Base-by-base conservation (phyloP, 1,140 invertebrate genomes). In the Lamellibrachia luymesi region DNA sequence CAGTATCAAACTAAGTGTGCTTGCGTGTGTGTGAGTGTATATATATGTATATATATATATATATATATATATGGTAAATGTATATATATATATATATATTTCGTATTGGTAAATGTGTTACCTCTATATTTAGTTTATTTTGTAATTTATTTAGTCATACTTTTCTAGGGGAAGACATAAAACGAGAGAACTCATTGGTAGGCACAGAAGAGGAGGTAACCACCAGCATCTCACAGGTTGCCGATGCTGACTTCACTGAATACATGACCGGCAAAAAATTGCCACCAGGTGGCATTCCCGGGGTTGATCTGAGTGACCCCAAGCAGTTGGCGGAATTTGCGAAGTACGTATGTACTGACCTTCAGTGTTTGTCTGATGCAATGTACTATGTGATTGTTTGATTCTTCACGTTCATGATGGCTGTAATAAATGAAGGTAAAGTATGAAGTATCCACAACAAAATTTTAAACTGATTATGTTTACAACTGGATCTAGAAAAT, bases 251-350 rank as follows among this genome's bases (percentile, higher is more conserved):
- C 96, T 99, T 98, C 96, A 98, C 98, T 94, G 98, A 99, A 96
- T 99, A 99, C 95, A 99, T 99, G 97, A 98, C 98, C 6, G 98
- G 98, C 64, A 98, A 98, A 96, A 98, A 98, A 96, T 97, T 97
- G 95, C 97, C 96, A 91, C 97, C 98, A 95, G 98, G 98, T 96
- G 97, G 97, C 94, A 98, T 98, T 96, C 97, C 98, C 95, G 98
- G 98, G 56, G 97, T 99, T 94, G 98, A 99, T 96, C 97, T 99
- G n/a, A 98, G 98, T 94, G 98, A 99, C 96, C 98, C 98, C 0
- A 98, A 99, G 96, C 98, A 99, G 95, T 96, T 98, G 94, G 98
- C 98, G 38, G 98, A 98, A 96, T 99, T 99, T 96, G 98, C 98
- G 2, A 97, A 97, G 97, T 97, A 96, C 92, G 92, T 64, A 38